Evolutionary conservation across 2,113 vertebrate species (phyloP), one percentile per base, ranked within the genome.

Genomic region (Sprattus sprattus): DNA sequence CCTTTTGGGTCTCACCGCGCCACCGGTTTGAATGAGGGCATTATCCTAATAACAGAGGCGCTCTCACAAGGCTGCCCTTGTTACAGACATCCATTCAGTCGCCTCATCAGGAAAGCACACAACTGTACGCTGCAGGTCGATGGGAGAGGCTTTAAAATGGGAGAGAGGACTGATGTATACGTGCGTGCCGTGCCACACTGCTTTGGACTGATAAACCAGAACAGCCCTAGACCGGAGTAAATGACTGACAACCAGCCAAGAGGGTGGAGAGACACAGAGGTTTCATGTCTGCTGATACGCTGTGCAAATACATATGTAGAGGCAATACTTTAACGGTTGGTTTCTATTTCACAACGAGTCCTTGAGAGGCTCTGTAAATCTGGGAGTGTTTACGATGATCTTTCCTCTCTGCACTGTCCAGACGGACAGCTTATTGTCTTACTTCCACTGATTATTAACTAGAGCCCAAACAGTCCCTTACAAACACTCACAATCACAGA

Each of bases 1-100:
- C 88, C 81, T 81, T 87, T 87, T 85, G 84, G 83, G 84, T 88
- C 86, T 85, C 87, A 86, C 81, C 60, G 39, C 81, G 64, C 85
- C 39, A 67, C 81, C 28, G 75, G 85, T 64, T 82, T 89, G 82
- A 54, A 88, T 81, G 67, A 81, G 83, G 78, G 80, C 83, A 88
- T 89, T 89, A 90, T 86, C 84, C 84, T 83, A 87, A 89, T 85
- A 85, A 86, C 60, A 81, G 81, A 3, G 7, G 64, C 39, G 80
- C 67, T 86, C 82, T 5, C 67, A 87, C 87, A 88, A 89, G 28
- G 82, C 84, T 52, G 85, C 87, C 85, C 84, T 80, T 88, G 84
- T 87, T 83, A 54, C 78, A 71, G 87, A 52, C 78, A 85, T 86
- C 60, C 57, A 44, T 85, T 57, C 45, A 87, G 64, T 64, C 45